phyloP scores from a whole-genome alignment of 2,797 vertebrate species.

The Poeciliopsis infans region DNA sequence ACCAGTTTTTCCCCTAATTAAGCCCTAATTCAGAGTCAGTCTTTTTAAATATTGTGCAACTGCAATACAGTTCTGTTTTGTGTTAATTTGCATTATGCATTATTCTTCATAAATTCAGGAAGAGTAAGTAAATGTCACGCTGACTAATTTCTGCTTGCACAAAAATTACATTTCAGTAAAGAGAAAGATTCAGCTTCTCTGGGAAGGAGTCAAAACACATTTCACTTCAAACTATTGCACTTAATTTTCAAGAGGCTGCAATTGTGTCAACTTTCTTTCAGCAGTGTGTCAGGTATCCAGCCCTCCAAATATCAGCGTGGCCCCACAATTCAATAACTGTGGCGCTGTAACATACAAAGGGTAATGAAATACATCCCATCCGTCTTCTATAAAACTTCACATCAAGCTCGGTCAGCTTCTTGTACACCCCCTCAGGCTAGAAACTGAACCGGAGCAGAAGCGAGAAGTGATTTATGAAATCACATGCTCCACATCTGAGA shows the following conservation, averaged over 20 bases:
- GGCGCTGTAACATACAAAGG: conserved; percentile 20
- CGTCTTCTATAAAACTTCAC: conserved; percentile 16
- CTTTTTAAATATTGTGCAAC: neutral
- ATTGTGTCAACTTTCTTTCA: conserved; percentile 11
- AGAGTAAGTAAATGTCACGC: neutral
- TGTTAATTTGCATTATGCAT: neutral
- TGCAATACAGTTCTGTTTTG: neutral
- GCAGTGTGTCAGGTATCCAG: conserved; percentile 7
- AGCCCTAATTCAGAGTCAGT: neutral
- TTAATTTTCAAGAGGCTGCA: neutral
- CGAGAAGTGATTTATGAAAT: conserved; percentile 57
- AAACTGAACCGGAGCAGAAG: conserved; percentile 40
- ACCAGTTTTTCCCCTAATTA: conserved; percentile 28
- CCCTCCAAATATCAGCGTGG: neutral
- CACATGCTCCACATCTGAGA: conserved; percentile 39
- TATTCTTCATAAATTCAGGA: neutral
- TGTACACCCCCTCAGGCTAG: conserved; percentile 27
- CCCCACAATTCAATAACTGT: conserved; percentile 22
- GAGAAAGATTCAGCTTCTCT: neutral
- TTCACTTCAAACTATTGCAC: neutral
- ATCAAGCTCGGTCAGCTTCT: conserved; percentile 34
- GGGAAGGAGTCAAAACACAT: neutral
- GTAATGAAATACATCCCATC: conserved; percentile 40
- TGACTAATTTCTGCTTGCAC: neutral
- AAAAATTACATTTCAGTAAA: neutral